Base-by-base conservation (phyloP, 2,113 vertebrate species). In the Chitala chitala region DNA sequence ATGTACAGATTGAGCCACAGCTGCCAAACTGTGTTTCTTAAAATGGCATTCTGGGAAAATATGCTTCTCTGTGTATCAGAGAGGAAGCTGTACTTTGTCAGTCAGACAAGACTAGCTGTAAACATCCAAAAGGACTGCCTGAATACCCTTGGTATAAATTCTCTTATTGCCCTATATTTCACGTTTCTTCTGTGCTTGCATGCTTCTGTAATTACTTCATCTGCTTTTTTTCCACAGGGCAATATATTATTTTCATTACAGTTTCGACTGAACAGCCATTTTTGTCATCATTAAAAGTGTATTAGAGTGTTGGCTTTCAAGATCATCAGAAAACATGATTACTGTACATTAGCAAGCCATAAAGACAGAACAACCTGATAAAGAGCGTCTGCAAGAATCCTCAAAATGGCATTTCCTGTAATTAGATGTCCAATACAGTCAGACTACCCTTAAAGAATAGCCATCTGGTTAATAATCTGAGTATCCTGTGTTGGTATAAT, bases 61-160 rank as follows among this genome's bases (percentile, higher is more conserved):
- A 38, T 55, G 48, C 42, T 63, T 54, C 33, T 20, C 38, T n/a
- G 26, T 61, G n/a, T 36, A 70, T 44, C 54, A 55, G 36, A 51
- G 59, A 55, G 54, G 31, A 69, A 48, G 59, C 56, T 59, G 46
- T 22, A 24, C 44, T 71, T 55, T 70, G 71, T 68, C 53, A 69
- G 44, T 68, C 42, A 75, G 77, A 65, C 58, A 73, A 38, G 68
- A 56, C 22, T 46, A 38, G 58, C 71, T 78, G 54, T 74, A 72
- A 76, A 78, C 74, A 76, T 61, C 22, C 42, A 71, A 75, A 68
- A 69, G 71, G 75, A 71, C 69, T 71, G 44, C 76, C 54, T 31
- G 54, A 73, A 76, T 40, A 68, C 29, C 75, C n/a, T n/a, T 71
- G 74, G 72, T 33, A 42, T 77, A 76, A 72, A 78, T 58, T 65